phyloP scores from a whole-genome alignment of 2,797 vertebrate genomes.

The Pseudocheirus occidentalis region DNA sequence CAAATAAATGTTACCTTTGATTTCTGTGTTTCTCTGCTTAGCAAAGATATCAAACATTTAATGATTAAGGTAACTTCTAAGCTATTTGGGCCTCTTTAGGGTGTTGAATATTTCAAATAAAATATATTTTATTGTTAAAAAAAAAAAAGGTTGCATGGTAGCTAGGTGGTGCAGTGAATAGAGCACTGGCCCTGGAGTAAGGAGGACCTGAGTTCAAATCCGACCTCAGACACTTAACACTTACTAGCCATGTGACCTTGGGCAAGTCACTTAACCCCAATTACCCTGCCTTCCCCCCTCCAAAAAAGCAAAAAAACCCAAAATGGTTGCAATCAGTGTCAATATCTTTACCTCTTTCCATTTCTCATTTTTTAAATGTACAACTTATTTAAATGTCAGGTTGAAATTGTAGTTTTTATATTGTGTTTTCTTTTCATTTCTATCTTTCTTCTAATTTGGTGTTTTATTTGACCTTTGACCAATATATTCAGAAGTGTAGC shows the following conservation, averaged over 20 bases:
- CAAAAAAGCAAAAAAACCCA: too few species aligned
- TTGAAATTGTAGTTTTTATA: background rate
- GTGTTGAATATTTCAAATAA: background rate
- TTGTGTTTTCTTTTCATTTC: background rate
- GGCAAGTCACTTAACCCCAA: too few species aligned
- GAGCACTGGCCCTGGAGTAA: too few species aligned
- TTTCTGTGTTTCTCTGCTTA: background rate
- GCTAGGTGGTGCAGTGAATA: too few species aligned
- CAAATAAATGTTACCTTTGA: background rate
- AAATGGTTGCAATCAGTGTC: background rate
- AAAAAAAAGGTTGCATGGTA: too few species aligned
- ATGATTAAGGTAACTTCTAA: background rate
- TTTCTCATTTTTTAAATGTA: background rate
- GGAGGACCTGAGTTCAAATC: too few species aligned
- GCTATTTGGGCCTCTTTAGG: background rate
- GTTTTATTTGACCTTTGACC: background rate
- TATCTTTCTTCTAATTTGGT: background rate
- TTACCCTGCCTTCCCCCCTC: too few species aligned
- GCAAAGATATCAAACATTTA: background rate
- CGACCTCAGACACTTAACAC: too few species aligned
- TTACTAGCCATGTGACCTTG: too few species aligned
- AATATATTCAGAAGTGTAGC: background rate
- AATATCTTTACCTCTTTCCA: background rate
- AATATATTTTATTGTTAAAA: background rate
- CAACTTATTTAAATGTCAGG: background rate